Evolutionary conservation across 2,797 vertebrate species (phyloP).

Genomic region (Myotis daubentonii): DNA sequence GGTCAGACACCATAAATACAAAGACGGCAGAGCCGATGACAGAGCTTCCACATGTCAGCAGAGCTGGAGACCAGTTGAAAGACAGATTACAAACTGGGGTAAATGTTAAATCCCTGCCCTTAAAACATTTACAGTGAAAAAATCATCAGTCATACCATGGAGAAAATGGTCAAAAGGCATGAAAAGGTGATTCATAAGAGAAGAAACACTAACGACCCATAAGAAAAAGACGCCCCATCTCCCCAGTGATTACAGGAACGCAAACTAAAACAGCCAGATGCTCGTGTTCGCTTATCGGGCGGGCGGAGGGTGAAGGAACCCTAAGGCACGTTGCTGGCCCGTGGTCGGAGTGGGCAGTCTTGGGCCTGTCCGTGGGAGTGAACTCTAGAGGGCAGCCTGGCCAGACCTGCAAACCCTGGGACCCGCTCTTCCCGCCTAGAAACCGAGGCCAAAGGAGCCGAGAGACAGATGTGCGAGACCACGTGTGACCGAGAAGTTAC

Average conservation of each 20-base stretch:
- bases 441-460: conserved; percentile 28
- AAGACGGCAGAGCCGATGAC: background rate
- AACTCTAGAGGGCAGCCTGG: conserved; percentile 58
- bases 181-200: background rate
- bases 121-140: background rate
- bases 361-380: conserved; percentile 42
- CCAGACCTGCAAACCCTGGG: conserved; percentile 49
- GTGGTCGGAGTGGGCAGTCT: conserved; percentile 44
- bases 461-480: background rate
- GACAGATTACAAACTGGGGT: background rate
- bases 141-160: background rate
- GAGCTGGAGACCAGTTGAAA: background rate
- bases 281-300: conserved; percentile 63
- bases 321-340: background rate
- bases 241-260: conserved; percentile 26
- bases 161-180: background rate
- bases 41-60: conserved; percentile 28
- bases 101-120: background rate
- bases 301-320: conserved; percentile 63
- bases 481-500: too few species aligned
- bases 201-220: background rate
- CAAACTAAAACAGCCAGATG: conserved; percentile 61
- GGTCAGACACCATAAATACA: background rate
- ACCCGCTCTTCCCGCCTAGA: background rate
- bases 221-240: background rate